Conservation (phyloP, 2,797 vertebrate species). For the Manis pentadactyla region DNA sequence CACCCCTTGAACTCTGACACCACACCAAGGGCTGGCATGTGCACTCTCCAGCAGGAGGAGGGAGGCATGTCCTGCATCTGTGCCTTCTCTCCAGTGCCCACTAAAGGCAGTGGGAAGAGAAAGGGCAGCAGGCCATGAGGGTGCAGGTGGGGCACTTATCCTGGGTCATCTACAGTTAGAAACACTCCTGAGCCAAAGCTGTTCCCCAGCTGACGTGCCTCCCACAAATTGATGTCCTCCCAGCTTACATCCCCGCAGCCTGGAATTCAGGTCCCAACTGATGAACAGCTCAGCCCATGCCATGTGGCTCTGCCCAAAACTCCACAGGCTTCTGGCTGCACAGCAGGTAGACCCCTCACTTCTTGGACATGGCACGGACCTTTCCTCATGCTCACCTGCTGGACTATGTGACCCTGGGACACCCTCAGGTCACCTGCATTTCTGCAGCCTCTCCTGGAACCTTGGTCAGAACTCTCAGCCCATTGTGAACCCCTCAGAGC, state of each 20-base stretch:
- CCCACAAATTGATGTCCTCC: no score
- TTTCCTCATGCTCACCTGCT: fast-evolving
- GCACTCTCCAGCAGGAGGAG: not conserved
- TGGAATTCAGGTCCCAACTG: not conserved
- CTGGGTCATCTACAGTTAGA: not conserved
- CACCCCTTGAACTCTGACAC: not conserved
- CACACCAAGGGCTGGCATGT: not conserved
- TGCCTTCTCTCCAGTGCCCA: not conserved
- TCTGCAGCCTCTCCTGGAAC: not conserved
- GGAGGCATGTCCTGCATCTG: not conserved
- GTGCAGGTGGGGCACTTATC: not conserved
- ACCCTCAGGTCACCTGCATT: not conserved
- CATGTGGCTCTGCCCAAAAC: not conserved
- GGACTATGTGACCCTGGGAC: not conserved
- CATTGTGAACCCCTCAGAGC: not conserved
- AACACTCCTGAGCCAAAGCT: fast-evolving
- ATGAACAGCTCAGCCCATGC: not conserved
- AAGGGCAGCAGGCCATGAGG: no score
- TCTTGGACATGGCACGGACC: not conserved
- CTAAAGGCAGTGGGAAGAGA: not conserved
- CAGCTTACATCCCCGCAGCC: not conserved
- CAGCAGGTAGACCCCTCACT: not conserved
- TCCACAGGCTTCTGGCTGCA: not conserved
- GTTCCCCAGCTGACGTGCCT: no score
- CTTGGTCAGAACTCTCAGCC: not conserved